phyloP scores from a whole-genome alignment of 2,888 invertebrate species.

The Chrysotoxum bicinctum region DNA sequence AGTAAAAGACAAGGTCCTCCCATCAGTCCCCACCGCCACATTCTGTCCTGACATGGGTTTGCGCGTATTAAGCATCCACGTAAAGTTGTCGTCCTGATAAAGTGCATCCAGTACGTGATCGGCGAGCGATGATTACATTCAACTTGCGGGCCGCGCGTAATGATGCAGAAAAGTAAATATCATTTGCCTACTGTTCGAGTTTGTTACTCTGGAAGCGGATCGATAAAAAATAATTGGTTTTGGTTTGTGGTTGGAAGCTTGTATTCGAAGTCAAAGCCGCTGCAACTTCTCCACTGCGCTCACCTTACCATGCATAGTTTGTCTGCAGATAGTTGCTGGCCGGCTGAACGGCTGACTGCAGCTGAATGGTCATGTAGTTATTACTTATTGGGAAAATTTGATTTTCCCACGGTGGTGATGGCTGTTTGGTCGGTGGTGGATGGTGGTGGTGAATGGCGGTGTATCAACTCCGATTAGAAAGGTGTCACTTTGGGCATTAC shows the following conservation, averaged over 20 bases:
- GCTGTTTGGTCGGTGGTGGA: background rate
- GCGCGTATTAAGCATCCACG: background rate
- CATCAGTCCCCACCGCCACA: background rate
- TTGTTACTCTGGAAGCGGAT: conserved; percentile 61
- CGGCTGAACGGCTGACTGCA: conserved; percentile 7
- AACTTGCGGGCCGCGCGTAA: conserved; percentile 64
- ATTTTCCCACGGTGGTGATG: conserved; percentile 68
- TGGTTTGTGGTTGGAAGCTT: conserved; percentile 46
- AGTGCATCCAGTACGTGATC: conserved; percentile 68
- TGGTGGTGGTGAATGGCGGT: conserved; percentile 14
- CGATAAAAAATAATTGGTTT: conserved; percentile 73
- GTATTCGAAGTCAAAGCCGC: conserved; percentile 22
- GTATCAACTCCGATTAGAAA: conserved; percentile 65
- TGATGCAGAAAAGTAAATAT: conserved; percentile 73
- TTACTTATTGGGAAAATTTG: conserved; percentile 68
- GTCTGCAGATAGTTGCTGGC: conserved; percentile 16
- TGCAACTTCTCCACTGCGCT: background rate
- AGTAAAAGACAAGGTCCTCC: conserved; percentile 15
- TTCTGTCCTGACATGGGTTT: background rate
- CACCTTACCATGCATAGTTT: background rate
- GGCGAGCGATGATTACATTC: conserved; percentile 69
- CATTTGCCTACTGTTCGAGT: conserved; percentile 66
- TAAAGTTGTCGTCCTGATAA: conserved; percentile 63
- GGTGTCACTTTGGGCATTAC: conserved; percentile 70
- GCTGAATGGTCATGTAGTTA: conserved; percentile 28